Conservation (phyloP, 2,113 vertebrate genomes). For the Gracilinanus agilis region DNA sequence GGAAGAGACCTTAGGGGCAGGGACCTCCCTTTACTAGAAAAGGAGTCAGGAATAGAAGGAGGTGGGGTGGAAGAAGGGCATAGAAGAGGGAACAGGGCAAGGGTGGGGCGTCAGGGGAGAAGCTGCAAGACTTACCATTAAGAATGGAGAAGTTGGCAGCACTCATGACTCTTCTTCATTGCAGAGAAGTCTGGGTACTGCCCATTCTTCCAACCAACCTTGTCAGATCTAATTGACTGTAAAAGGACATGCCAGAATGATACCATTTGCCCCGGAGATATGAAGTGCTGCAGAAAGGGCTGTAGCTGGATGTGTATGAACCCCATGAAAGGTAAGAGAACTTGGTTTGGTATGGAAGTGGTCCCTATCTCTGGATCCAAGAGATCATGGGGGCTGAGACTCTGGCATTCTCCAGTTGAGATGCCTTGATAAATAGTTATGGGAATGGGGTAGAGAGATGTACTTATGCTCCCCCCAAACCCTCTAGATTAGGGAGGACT, state of each 20-base stretch:
- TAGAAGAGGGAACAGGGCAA: background rate
- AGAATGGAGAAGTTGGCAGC: accelerated
- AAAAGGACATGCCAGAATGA: background rate
- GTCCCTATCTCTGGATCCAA: background rate
- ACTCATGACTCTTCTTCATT: background rate
- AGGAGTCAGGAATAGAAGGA: background rate
- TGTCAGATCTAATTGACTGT: background rate
- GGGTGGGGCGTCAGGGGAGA: too few relatives aligned
- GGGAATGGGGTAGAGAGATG: background rate
- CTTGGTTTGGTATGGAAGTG: too few relatives aligned
- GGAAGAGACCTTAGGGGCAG: background rate
- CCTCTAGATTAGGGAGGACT: background rate
- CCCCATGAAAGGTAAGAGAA: background rate
- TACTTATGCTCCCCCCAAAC: background rate
- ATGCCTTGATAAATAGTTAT: background rate
- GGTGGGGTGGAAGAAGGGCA: background rate
- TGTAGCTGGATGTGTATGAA: background rate
- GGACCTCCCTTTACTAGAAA: background rate
- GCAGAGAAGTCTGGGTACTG: background rate
- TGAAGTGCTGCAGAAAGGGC: background rate
- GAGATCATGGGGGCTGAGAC: background rate
- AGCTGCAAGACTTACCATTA: background rate
- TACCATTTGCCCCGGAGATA: background rate
- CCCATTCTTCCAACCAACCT: background rate
- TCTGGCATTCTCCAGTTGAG: background rate